A percentile compares a stretch with the other conserved stretches of the same genome.
phyloP scores from a whole-genome alignment of 2,797 vertebrate genomes.

The Molothrus aeneus region DNA sequence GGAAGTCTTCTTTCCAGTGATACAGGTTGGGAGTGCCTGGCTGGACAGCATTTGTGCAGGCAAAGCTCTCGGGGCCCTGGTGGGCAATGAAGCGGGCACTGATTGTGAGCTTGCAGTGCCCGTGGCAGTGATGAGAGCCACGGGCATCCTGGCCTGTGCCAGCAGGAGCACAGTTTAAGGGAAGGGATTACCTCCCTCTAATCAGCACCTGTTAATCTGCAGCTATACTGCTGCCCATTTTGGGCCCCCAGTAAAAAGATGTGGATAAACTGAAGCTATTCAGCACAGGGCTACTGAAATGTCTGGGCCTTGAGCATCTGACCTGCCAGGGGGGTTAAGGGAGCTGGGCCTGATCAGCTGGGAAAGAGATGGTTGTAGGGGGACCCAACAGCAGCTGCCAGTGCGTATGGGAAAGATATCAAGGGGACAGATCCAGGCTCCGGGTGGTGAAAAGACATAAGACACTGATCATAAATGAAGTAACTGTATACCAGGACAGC shows the following conservation, averaged over 20 bases:
- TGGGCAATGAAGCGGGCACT: neutral
- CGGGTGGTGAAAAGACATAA: neutral
- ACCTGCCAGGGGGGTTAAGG: neutral
- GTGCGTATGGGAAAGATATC: neutral
- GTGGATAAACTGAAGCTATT: neutral
- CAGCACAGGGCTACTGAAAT: neutral
- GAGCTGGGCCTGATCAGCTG: neutral
- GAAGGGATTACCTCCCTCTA: neutral
- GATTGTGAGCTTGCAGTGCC: neutral
- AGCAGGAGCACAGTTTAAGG: neutral
- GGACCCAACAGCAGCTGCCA: neutral
- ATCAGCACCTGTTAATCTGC: neutral
- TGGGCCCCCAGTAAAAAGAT: neutral
- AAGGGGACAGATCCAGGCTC: neutral
- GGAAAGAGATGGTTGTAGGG: neutral
- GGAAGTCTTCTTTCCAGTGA: neutral
- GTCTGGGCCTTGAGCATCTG: neutral
- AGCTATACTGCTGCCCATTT: neutral
- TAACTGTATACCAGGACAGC: neutral
- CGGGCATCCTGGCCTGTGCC: neutral
- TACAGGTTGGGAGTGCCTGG: neutral
- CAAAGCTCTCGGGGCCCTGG: neutral
- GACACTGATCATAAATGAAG: neutral
- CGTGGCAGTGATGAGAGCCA: rapidly evolving
- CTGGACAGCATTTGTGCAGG: neutral